phyloP scores from a whole-genome alignment of 1,140 invertebrate genomes.

The Formica selysi region DNA sequence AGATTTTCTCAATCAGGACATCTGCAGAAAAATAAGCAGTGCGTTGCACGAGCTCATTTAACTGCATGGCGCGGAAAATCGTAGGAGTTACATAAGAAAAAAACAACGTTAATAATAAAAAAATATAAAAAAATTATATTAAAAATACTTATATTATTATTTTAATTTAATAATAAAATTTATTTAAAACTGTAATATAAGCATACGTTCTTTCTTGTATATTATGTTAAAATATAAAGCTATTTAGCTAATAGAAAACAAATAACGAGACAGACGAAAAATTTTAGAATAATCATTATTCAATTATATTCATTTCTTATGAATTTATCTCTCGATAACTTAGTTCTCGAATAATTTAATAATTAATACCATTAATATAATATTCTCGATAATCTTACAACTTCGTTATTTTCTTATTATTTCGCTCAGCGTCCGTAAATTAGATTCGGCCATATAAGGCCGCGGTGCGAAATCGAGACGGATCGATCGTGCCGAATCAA shows the following conservation, averaged over 20 bases:
- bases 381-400: background rate
- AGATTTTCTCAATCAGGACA: slow-evolving; percentile 61
- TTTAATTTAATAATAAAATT: background rate
- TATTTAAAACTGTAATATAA: background rate
- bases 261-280: background rate
- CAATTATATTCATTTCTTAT: background rate
- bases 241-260: background rate
- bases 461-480: slow-evolving; percentile 60
- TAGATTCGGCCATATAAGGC: slow-evolving; percentile 53
- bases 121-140: slow-evolving; percentile 6
- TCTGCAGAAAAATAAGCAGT: slow-evolving; percentile 42
- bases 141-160: slow-evolving; percentile 8
- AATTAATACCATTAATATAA: slow-evolving; percentile 19
- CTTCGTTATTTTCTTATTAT: slow-evolving; percentile 5
- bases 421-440: slow-evolving; percentile 8
- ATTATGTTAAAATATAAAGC: background rate
- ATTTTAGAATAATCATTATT: background rate
- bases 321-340: slow-evolving; percentile 9
- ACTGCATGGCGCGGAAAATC: background rate
- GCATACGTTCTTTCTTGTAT: background rate
- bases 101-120: slow-evolving; percentile 10
- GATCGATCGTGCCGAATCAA: slow-evolving; percentile 64
- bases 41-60: slow-evolving; percentile 29
- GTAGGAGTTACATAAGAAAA: background rate
- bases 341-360: background rate